A percentile compares a stretch with the other conserved stretches of the same genome.
Evolutionary conservation across 2,113 vertebrate genomes (phyloP).

Genomic region (Hippoglossus stenolepis): DNA sequence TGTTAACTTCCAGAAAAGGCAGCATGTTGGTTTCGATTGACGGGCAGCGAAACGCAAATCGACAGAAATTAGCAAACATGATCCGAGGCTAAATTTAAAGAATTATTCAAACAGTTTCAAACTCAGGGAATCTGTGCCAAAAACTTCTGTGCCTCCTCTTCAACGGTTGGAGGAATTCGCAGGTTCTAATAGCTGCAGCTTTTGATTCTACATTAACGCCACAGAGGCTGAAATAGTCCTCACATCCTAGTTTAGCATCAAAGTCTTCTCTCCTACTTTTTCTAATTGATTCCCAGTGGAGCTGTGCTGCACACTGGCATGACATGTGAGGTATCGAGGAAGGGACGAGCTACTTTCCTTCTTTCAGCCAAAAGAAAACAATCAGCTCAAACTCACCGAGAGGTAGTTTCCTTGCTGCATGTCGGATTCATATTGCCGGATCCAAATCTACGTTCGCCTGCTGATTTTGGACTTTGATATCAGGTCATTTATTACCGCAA

Average conservation of each 20-base stretch:
- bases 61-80: not conserved
- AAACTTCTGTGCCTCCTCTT: not conserved
- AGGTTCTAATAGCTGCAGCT: not conserved
- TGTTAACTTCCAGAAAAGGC: slow-evolving; percentile 3
- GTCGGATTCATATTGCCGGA: too few species aligned
- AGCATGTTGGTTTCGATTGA: not conserved
- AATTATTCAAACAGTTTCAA: slow-evolving; percentile 15
- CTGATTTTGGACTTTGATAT: slow-evolving; percentile 19
- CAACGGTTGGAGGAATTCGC: not conserved
- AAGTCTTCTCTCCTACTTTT: slow-evolving; percentile 35
- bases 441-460: not conserved
- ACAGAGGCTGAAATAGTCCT: slow-evolving; percentile 24
- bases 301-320: slow-evolving; percentile 12
- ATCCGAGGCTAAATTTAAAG: slow-evolving; percentile 25
- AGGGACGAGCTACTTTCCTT: not conserved
- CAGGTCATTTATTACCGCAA: not conserved
- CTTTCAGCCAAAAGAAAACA: not conserved
- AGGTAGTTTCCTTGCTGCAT: not conserved
- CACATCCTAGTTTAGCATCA: slow-evolving; percentile 21
- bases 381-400: not conserved
- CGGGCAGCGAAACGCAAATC: not conserved
- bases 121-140: not conserved
- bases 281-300: slow-evolving; percentile 62
- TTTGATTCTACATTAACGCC: slow-evolving; percentile 49
- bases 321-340: slow-evolving; percentile 30